These are phyloP conservation scores for Pandemis cinnamomeana DNA, from an alignment of 2,888 invertebrate species.

Conservation along the genomic window DNA sequence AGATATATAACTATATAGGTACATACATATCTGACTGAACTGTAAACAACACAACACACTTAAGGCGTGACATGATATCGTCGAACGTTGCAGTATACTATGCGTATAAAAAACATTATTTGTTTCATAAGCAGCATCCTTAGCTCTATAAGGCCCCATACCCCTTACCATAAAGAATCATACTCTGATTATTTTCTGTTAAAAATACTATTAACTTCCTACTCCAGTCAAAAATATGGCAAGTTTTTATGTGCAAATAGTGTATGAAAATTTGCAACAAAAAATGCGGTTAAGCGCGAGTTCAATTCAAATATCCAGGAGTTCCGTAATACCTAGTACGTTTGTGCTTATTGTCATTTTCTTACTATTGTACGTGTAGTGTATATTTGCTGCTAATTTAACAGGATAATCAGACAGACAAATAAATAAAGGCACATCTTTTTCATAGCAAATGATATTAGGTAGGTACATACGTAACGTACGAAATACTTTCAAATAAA, in stretches of 20 bases:
- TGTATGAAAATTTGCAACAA: not conserved
- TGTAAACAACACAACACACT: not conserved
- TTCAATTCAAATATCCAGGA: not conserved
- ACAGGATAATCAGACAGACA: too few species aligned
- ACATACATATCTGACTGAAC: not conserved
- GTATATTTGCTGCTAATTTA: too few species aligned
- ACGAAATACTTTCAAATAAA: too few species aligned
- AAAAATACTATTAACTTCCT: not conserved
- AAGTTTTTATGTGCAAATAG: not conserved
- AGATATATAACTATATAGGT: not conserved
- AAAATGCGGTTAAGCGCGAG: not conserved
- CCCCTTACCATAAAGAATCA: not conserved
- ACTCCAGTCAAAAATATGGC: not conserved
- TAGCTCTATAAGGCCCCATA: conserved; percentile 3
- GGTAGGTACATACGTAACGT: too few species aligned
- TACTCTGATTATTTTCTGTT: not conserved
- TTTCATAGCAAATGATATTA: too few species aligned
- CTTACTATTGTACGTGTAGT: too few species aligned
- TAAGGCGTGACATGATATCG: not conserved
- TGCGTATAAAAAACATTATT: not conserved
- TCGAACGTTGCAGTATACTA: not conserved
- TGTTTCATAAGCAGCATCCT: conserved; percentile 9
- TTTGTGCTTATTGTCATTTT: too few species aligned
- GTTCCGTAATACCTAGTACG: not conserved
- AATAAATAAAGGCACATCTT: too few species aligned